Base-by-base conservation (phyloP, 2,888 invertebrate species). In the Ommatoiulus sabulosus region DNA sequence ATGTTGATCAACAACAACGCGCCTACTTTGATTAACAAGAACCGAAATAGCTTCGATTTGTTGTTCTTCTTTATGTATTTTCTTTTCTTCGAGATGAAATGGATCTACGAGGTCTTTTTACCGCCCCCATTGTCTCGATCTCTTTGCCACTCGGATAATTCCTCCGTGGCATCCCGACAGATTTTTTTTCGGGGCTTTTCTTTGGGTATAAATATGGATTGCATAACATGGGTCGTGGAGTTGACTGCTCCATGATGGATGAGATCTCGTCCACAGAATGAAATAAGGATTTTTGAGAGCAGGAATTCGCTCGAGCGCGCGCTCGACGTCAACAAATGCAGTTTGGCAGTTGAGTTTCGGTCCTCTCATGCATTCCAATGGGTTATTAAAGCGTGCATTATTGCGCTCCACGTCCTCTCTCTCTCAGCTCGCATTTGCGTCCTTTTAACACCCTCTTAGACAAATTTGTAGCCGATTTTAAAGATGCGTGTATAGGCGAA, bases 211-310 rank as follows among this genome's bases (percentile, higher is more conserved):
- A 80, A 80, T 35, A 80, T 80, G 80, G 80, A 80, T 12, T 80
- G 80, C 80, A 80, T 80, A 80, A 80, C 35, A 12, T 86, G 15
- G 48, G 48, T 46, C 48, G 86, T 44, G 86, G 43, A 86, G 44
- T 86, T 86, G 86, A 86, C 86, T 86, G 48, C 80, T 80, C 35
- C 48, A 48, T 86, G 86, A 86, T 86, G 86, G 86, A 86, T 86
- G 86, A 86, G 86, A 86, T 86, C 48, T 44, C n/a, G 48, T 44
- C 24, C 86, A 43, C 8, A 46, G 86, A 86, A 86, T 48, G 86
- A 86, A 86, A 86, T 86, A 48, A 86, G 86, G 86, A 86, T 86
- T 86, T 44, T 86, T 44, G 86, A 86, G 86, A 86, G 86, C 86
- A 20, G 46, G 48, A 86, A 46, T 86, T 44, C 86, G 44, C 86